Conservation (phyloP, 2,888 invertebrate species). For the Ormyrus pomaceus region DNA sequence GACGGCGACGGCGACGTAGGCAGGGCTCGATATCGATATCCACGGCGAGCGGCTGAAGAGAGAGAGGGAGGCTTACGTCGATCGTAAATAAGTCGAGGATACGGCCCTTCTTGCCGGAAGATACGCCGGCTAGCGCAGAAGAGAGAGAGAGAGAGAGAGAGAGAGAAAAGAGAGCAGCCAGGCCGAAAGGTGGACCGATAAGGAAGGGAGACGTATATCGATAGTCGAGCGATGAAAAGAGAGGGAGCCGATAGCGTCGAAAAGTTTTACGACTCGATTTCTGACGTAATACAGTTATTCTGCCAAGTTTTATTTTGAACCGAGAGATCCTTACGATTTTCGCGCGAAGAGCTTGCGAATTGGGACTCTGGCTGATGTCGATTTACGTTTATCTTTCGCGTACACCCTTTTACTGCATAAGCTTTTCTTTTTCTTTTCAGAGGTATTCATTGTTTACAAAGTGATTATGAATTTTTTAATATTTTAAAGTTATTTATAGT, state of each 20-base stretch:
- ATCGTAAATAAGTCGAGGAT: constrained; percentile 71
- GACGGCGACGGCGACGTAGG: constrained; percentile 3
- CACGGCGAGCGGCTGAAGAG: constrained; percentile 54
- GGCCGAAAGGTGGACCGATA: constrained; percentile 62
- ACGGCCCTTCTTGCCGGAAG: constrained; percentile 64
- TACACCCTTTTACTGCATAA: too few relatives aligned
- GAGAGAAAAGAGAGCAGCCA: constrained; percentile 60
- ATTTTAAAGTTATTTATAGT: too few relatives aligned
- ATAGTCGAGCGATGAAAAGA: constrained; percentile 59
- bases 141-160: constrained; percentile 53
- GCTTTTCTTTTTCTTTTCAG: too few relatives aligned
- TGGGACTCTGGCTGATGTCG: neutral
- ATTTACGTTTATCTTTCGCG: too few relatives aligned
- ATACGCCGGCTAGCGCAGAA: too few relatives aligned
- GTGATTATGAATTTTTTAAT: too few relatives aligned
- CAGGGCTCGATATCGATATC: constrained; percentile 62
- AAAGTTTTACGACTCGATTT: constrained; percentile 67
- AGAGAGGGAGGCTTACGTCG: constrained; percentile 67
- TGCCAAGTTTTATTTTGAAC: constrained; percentile 16
- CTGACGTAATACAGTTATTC: constrained; percentile 58
- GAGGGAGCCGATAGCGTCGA: constrained; percentile 61
- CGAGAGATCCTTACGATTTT: neutral
- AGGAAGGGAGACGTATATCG: constrained; percentile 63
- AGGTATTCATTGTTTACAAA: too few relatives aligned
- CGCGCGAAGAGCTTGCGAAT: too few relatives aligned